Conservation (phyloP, 2,888 invertebrate genomes). For the Microdon myrmicae region DNA sequence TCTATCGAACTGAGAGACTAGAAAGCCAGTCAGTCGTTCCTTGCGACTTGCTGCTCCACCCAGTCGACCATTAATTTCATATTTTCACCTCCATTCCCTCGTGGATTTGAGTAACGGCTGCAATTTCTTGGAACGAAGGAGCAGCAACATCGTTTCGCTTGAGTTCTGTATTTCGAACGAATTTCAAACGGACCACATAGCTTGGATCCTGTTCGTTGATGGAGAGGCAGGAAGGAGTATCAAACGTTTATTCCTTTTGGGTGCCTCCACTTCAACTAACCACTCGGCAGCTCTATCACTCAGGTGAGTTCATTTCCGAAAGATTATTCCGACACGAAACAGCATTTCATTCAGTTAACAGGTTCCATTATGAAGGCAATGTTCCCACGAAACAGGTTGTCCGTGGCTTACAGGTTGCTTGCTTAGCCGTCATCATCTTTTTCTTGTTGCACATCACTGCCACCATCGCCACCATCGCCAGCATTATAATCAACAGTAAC, state of each 20-base stretch:
- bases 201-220: constrained; percentile 4
- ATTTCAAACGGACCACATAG: constrained; percentile 33
- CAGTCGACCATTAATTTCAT: constrained; percentile 42
- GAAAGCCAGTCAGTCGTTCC: too few relatives aligned
- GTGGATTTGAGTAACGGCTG: constrained; percentile 15
- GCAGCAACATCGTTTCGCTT: constrained; percentile 46
- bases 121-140: constrained; percentile 43
- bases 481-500: constrained; percentile 27
- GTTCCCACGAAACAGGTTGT: constrained; percentile 67
- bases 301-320: constrained; percentile 50
- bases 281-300: constrained; percentile 40
- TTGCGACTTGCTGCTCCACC: too few relatives aligned
- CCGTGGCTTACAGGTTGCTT: constrained; percentile 49
- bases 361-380: constrained; percentile 67
- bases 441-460: too few relatives aligned
- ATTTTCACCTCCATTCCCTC: constrained; percentile 33
- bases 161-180: constrained; percentile 46
- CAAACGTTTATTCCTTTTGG: constrained; percentile 38
- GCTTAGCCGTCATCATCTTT: too few relatives aligned
- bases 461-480: constrained; percentile 29
- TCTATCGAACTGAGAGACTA: too few relatives aligned
- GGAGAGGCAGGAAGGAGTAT: too few relatives aligned
- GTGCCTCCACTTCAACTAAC: background rate
- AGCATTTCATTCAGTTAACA: constrained; percentile 68
- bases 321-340: constrained; percentile 56